These are phyloP conservation scores for Macrocentrus cingulum DNA, from an alignment of 1,140 invertebrate genomes.

Conservation along the genomic window DNA sequence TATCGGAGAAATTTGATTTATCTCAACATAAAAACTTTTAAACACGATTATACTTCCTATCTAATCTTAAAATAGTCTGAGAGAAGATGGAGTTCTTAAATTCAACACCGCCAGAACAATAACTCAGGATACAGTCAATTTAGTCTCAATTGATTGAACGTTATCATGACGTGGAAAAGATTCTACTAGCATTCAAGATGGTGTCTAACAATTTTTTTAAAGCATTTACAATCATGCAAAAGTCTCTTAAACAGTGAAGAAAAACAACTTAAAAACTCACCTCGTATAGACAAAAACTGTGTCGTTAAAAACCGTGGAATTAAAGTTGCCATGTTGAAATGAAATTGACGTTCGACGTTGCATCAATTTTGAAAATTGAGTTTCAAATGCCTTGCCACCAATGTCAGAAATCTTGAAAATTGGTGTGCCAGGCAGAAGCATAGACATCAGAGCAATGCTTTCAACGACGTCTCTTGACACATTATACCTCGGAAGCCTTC, in stretches of 20 bases:
- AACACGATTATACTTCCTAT: conserved; percentile 6
- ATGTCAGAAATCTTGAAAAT: conserved; percentile 58
- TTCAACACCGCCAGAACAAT: conserved; percentile 15
- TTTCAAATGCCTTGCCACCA: conserved; percentile 39
- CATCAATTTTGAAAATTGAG: no score
- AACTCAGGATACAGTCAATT: conserved; percentile 31
- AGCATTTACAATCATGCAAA: no score
- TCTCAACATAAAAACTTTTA: no score
- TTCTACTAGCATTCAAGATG: no score
- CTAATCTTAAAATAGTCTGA: not conserved
- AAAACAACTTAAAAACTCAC: conserved; percentile 49
- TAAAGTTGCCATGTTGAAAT: conserved; percentile 63
- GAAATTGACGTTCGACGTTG: no score
- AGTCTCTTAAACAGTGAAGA: no score
- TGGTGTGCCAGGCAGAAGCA: conserved; percentile 74
- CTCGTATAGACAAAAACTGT: conserved; percentile 66
- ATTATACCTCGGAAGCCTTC: conserved; percentile 34
- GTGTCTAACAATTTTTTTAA: no score
- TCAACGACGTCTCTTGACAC: conserved; percentile 59
- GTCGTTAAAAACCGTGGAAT: conserved; percentile 53
- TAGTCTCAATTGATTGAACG: conserved; percentile 24
- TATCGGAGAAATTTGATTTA: no score
- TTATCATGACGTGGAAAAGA: conserved; percentile 9
- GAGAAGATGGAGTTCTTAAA: not conserved
- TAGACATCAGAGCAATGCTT: conserved; percentile 63